Evolutionary conservation across 1,140 invertebrate species (phyloP).

Genomic region (Eupeodes corollae): DNA sequence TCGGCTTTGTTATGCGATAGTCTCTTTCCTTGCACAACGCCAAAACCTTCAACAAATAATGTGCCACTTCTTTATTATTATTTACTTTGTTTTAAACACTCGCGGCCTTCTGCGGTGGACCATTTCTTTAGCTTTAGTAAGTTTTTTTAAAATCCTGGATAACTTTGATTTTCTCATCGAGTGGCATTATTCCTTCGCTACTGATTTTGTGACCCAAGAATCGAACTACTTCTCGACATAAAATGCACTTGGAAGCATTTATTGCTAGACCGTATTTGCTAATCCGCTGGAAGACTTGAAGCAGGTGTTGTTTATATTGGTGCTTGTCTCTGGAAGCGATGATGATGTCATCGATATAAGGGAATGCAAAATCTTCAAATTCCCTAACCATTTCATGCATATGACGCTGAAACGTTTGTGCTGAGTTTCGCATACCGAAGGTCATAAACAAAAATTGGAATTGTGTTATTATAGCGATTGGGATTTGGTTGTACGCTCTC

Average conservation of each 20-base stretch:
- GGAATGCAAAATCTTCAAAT: slow-evolving; percentile 26
- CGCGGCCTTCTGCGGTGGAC: too few species aligned
- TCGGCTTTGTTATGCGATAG: too few species aligned
- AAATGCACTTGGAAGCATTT: slow-evolving; percentile 20
- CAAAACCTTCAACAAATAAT: too few species aligned
- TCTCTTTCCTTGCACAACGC: too few species aligned
- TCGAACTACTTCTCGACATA: slow-evolving; percentile 14
- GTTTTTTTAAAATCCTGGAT: slow-evolving; percentile 18
- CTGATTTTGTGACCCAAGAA: slow-evolving; percentile 17
- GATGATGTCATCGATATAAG: slow-evolving; percentile 41
- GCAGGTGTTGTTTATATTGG: slow-evolving; percentile 23
- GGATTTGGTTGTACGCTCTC: slow-evolving; percentile 35
- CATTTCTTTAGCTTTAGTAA: slow-evolving; percentile 19
- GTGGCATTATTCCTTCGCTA: slow-evolving; percentile 12
- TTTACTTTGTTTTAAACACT: too few species aligned
- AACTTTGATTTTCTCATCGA: slow-evolving; percentile 1
- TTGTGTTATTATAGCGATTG: too few species aligned
- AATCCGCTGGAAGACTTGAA: too few species aligned
- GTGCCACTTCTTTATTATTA: too few species aligned
- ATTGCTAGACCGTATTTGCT: slow-evolving; percentile 16
- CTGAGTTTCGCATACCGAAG: too few species aligned
- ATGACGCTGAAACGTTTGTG: too few species aligned
- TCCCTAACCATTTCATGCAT: slow-evolving; percentile 37
- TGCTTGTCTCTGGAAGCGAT: slow-evolving; percentile 28
- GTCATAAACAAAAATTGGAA: slow-evolving; percentile 38